Conservation (phyloP, 2,888 invertebrate genomes). For the Hipparchia semele region DNA sequence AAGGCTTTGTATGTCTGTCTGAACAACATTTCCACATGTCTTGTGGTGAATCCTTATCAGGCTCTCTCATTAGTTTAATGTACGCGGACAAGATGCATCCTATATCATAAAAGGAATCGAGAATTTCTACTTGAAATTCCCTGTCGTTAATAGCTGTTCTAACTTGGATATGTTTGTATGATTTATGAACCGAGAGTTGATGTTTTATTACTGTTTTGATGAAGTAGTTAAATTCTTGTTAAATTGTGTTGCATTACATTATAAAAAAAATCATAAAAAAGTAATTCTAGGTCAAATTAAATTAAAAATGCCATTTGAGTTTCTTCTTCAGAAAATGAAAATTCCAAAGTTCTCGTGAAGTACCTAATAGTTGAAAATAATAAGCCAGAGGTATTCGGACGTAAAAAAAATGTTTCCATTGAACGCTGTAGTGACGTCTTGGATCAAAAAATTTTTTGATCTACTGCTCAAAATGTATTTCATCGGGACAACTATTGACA, state of each 20-base stretch:
- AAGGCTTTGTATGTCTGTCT: conserved; percentile 18
- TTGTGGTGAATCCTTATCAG: conserved; percentile 29
- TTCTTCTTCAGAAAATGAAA: no score
- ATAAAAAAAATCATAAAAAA: no score
- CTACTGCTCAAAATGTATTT: conserved; percentile 36
- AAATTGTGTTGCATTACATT: no score
- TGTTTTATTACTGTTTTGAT: no score
- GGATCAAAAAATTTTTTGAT: conserved; percentile 36
- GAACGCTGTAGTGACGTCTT: conserved; percentile 36
- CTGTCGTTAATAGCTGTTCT: not conserved
- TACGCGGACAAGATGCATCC: conserved; percentile 7
- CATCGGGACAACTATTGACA: conserved; percentile 33
- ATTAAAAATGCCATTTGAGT: no score
- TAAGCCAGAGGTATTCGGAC: not conserved
- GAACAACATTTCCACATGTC: conserved; percentile 19
- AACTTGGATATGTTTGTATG: not conserved
- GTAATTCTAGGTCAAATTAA: no score
- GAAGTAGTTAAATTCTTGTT: no score
- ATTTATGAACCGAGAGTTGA: not conserved
- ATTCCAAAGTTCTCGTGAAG: not conserved
- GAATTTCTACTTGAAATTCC: not conserved
- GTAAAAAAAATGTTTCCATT: conserved; percentile 32
- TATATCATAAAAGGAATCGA: not conserved
- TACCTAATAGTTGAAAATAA: not conserved
- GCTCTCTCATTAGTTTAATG: conserved; percentile 26